phyloP scores from a whole-genome alignment of 2,888 invertebrate genomes.

The Lycia hirtaria region DNA sequence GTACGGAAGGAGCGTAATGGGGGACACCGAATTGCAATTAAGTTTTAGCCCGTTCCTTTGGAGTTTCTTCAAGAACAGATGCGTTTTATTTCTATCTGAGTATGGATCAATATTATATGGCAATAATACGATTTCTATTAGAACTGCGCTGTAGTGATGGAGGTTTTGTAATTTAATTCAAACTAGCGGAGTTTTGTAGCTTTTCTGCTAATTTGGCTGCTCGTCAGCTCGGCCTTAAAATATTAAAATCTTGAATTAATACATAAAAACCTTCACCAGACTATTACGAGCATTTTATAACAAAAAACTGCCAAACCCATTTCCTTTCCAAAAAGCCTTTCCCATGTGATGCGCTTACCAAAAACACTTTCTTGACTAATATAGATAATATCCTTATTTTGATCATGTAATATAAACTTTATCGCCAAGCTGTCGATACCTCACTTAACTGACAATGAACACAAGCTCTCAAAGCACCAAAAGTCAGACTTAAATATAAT shows the following conservation, averaged over 20 bases:
- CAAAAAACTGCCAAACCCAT: too few species aligned
- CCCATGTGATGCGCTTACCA: too few species aligned
- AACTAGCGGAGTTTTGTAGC: too few species aligned
- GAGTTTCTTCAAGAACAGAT: neutral
- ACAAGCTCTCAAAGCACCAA: constrained; percentile 1
- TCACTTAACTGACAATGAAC: neutral
- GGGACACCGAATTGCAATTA: constrained; percentile 59
- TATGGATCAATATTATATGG: neutral
- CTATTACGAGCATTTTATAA: too few species aligned
- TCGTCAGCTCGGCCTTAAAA: too few species aligned
- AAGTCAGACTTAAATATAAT: constrained; percentile 16
- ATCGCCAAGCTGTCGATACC: neutral
- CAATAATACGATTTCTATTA: neutral
- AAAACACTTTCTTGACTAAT: too few species aligned
- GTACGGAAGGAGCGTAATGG: constrained; percentile 47
- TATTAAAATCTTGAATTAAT: too few species aligned
- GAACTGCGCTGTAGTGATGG: too few species aligned
- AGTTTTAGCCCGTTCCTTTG: constrained; percentile 45
- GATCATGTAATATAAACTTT: neutral
- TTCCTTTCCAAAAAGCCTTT: too few species aligned
- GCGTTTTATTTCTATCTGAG: constrained; percentile 3
- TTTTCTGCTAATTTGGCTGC: too few species aligned
- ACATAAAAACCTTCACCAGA: too few species aligned
- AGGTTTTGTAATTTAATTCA: too few species aligned
- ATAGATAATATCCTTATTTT: neutral